Evolutionary conservation across 2,888 invertebrate species (phyloP).

Genomic region (Ectemnius continuus): DNA sequence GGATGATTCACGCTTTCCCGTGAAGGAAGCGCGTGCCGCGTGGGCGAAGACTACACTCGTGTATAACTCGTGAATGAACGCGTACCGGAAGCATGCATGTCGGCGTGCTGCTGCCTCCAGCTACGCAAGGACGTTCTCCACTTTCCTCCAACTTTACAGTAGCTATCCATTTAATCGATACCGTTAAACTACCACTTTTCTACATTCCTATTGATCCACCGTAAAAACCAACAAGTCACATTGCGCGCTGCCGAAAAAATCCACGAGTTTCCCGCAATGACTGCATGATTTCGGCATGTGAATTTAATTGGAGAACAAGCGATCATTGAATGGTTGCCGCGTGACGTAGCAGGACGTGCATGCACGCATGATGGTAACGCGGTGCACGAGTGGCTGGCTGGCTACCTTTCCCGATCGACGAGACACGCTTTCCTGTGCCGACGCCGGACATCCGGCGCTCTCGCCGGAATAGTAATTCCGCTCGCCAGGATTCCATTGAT

Average conservation of each 20-base stretch:
- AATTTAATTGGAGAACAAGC: no score
- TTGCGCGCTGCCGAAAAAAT: no score
- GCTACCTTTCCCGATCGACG: constrained; percentile 62
- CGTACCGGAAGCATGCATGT: constrained; percentile 56
- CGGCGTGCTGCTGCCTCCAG: constrained; percentile 24
- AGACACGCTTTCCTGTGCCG: constrained; percentile 64
- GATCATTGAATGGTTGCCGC: no score
- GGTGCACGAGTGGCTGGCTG: neutral
- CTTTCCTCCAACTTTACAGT: neutral
- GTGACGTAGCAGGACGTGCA: no score
- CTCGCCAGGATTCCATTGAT: constrained; percentile 6
- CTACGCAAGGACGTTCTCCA: constrained; percentile 21
- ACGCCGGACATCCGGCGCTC: constrained; percentile 72
- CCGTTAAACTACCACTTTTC: neutral
- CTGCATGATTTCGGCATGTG: no score
- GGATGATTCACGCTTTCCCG: constrained; percentile 52
- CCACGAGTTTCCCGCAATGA: no score
- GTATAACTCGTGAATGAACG: constrained; percentile 59
- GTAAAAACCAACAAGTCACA: no score
- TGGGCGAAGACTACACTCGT: constrained; percentile 44
- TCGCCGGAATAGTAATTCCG: constrained; percentile 69
- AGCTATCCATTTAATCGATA: neutral
- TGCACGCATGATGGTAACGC: no score
- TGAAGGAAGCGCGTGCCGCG: constrained; percentile 56
- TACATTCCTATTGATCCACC: no score